These are phyloP conservation scores for Phyllotis vaccarum DNA, from an alignment of 2,797 vertebrate species.

Conservation along the genomic window DNA sequence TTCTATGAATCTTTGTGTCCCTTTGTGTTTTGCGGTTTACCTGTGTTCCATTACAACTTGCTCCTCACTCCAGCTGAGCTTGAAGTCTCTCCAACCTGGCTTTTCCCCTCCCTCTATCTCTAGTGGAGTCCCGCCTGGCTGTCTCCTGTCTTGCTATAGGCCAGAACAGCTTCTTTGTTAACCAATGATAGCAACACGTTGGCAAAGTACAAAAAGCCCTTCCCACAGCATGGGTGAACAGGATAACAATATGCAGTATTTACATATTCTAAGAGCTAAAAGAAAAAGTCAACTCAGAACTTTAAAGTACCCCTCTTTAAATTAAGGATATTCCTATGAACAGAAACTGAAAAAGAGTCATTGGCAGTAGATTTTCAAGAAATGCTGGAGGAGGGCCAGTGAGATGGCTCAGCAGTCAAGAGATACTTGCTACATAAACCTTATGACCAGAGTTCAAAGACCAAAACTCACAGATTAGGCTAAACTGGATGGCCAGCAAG, in stretches of 20 bases:
- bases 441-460: neutral
- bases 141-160: too few relatives aligned
- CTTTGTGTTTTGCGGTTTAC: too few relatives aligned
- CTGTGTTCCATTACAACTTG: too few relatives aligned
- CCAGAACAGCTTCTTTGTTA: too few relatives aligned
- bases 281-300: neutral
- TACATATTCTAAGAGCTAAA: neutral
- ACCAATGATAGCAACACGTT: too few relatives aligned
- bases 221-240: too few relatives aligned
- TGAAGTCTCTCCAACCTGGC: too few relatives aligned
- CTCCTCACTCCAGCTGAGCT: too few relatives aligned
- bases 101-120: too few relatives aligned
- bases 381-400: neutral
- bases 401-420: neutral
- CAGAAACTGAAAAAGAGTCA: neutral
- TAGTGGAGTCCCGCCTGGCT: too few relatives aligned
- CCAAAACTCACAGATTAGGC: neutral
- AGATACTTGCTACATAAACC: neutral
- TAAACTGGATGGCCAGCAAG: neutral
- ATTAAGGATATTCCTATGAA: neutral
- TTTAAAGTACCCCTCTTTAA: neutral
- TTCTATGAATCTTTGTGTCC: too few relatives aligned
- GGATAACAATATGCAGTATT: neutral
- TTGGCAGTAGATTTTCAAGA: neutral
- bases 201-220: too few relatives aligned